These are phyloP conservation scores for Otus scops DNA, from an alignment of 2,797 vertebrate genomes.

Conservation along the genomic window DNA sequence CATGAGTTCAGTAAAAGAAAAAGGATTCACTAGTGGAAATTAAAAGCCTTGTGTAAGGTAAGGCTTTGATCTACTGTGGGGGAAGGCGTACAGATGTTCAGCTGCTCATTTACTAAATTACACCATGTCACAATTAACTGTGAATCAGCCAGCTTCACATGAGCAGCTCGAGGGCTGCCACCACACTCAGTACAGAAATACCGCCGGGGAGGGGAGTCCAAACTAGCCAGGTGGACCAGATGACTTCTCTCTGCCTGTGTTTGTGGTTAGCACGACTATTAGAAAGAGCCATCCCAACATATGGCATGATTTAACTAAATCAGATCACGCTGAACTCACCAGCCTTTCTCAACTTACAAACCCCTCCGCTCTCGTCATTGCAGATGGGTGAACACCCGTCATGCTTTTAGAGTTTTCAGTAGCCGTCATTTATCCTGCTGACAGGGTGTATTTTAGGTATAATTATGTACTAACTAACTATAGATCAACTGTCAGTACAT, in stretches of 20 bases:
- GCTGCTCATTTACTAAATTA: constrained; percentile 71
- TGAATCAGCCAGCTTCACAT: constrained; percentile 65
- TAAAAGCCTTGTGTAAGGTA: constrained; percentile 51
- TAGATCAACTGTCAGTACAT: constrained; percentile 60
- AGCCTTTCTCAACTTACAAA: constrained; percentile 64
- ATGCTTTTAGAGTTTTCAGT: constrained; percentile 64
- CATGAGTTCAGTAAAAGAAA: neutral
- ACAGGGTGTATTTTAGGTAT: constrained; percentile 66
- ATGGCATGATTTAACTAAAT: constrained; percentile 54
- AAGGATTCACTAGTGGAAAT: constrained; percentile 20
- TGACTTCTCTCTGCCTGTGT: neutral
- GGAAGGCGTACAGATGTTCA: constrained; percentile 67
- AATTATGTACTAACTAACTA: constrained; percentile 71
- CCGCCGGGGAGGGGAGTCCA: neutral
- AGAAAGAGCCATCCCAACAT: constrained; percentile 45
- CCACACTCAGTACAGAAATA: constrained; percentile 5
- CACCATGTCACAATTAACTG: constrained; percentile 68
- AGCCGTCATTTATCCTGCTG: constrained; percentile 66
- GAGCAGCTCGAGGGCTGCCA: constrained; percentile 55
- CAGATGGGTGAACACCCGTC: constrained; percentile 62
- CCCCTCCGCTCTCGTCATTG: constrained; percentile 43
- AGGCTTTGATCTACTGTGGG: constrained; percentile 54
- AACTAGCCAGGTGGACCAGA: constrained; percentile 46
- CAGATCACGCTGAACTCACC: constrained; percentile 43
- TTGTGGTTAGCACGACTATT: constrained; percentile 39